These are phyloP conservation scores for Siniperca chuatsi DNA, from an alignment of 2,113 vertebrate genomes.

Conservation along the genomic window DNA sequence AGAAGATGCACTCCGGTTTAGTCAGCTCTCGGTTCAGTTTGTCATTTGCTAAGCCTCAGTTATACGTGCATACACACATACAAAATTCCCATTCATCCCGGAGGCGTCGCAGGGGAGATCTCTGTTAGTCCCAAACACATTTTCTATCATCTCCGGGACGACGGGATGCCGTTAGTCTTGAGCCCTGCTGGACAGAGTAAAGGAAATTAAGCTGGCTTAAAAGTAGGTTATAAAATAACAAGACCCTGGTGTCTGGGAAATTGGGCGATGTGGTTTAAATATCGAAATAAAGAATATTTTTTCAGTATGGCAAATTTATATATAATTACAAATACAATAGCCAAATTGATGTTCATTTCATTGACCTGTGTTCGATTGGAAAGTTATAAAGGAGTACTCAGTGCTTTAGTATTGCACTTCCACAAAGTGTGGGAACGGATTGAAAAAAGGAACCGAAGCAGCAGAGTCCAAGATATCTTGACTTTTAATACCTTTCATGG, in stretches of 20 bases:
- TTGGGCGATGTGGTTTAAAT: background rate
- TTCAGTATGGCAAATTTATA: background rate
- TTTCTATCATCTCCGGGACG: too few relatives aligned
- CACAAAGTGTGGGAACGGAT: background rate
- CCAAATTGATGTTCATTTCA: background rate
- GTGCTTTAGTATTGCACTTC: background rate
- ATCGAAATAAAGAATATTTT: background rate
- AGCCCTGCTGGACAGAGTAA: background rate
- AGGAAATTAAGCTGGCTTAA: background rate
- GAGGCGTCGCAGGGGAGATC: too few relatives aligned
- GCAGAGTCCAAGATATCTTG: background rate
- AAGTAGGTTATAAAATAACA: background rate
- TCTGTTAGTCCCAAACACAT: too few relatives aligned
- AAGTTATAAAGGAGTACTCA: background rate
- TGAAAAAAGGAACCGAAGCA: background rate
- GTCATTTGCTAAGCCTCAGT: too few relatives aligned
- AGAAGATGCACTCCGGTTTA: too few relatives aligned
- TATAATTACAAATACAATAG: background rate
- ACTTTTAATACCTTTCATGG: too few relatives aligned
- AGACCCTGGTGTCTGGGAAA: background rate
- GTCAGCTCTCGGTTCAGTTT: too few relatives aligned
- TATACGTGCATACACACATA: too few relatives aligned
- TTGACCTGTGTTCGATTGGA: background rate
- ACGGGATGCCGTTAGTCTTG: too few relatives aligned
- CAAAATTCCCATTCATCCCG: too few relatives aligned